Percentiles rank a stretch among this genome's conserved stretches.
phyloP scores from a whole-genome alignment of 1,140 invertebrate genomes.

The Riptortus pedestris region DNA sequence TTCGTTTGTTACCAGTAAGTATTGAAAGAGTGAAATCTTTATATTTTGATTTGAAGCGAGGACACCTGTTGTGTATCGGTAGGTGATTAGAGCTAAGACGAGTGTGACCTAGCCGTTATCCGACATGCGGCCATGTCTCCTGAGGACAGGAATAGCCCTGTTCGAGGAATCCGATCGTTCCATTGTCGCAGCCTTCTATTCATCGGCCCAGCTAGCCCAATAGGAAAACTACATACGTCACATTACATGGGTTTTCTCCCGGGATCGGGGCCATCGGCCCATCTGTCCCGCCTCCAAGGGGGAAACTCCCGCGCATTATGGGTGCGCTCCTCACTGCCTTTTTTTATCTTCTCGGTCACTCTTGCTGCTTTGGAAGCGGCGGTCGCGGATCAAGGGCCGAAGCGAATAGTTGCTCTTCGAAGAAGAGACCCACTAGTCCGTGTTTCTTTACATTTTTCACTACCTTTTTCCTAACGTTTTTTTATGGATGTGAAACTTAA shows the following conservation, averaged over 20 bases:
- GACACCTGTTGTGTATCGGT: too few relatives aligned
- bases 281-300: too few relatives aligned
- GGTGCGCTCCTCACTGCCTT: background rate
- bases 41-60: too few relatives aligned
- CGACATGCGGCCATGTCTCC: too few relatives aligned
- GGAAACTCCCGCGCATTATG: background rate
- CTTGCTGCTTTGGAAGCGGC: too few relatives aligned
- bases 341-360: background rate
- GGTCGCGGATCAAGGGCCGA: too few relatives aligned
- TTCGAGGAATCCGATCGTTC: background rate
- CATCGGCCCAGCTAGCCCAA: too few relatives aligned
- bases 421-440: conserved; percentile 1
- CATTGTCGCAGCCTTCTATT: too few relatives aligned
- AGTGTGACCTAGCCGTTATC: conserved; percentile 2
- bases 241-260: conserved; percentile 15
- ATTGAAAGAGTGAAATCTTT: too few relatives aligned
- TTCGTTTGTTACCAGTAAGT: too few relatives aligned
- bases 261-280: background rate
- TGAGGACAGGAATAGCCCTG: background rate
- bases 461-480: background rate
- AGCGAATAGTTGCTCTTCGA: conserved; percentile 1
- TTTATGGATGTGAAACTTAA: conserved; percentile 1
- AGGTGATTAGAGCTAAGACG: too few relatives aligned
- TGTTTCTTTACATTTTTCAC: too few relatives aligned
- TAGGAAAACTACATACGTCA: conserved; percentile 1